A percentile compares a stretch with the other conserved stretches of the same genome.
Evolutionary conservation across 2,113 vertebrate species (phyloP).

Genomic region (Lampris incognitus): DNA sequence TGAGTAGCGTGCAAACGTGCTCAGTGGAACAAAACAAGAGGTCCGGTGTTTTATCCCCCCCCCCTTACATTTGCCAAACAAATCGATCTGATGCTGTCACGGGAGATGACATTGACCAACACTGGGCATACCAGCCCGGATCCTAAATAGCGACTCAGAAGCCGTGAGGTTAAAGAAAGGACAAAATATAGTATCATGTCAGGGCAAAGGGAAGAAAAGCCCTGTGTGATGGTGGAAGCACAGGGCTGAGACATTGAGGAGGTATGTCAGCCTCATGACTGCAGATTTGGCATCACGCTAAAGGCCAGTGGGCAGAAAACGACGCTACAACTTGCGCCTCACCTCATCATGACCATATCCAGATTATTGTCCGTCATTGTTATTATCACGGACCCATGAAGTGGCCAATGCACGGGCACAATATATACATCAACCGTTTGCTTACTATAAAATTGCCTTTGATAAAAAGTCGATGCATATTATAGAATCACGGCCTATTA

Average conservation of each 20-base stretch:
- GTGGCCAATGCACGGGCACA: neutral
- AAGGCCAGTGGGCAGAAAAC: conserved; percentile 28
- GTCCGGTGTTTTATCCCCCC: conserved; percentile 21
- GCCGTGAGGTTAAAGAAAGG: too few relatives aligned
- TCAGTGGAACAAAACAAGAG: conserved; percentile 34
- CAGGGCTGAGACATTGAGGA: neutral
- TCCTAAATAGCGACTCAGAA: too few relatives aligned
- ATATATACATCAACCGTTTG: too few relatives aligned
- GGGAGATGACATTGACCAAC: neutral
- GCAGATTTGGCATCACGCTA: conserved; percentile 5
- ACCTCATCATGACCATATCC: conserved; percentile 8
- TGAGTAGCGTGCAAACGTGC: conserved; percentile 7
- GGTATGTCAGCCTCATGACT: neutral
- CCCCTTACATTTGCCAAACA: neutral
- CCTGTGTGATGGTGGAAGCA: neutral
- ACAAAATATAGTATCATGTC: too few relatives aligned
- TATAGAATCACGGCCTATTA: conserved; percentile 15
- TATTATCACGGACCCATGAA: too few relatives aligned
- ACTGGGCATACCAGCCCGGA: too few relatives aligned
- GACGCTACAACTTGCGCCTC: conserved; percentile 45
- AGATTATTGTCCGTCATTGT: neutral
- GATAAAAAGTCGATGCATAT: conserved; percentile 42
- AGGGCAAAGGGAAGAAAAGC: neutral
- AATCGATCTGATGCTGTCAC: neutral
- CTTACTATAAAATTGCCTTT: too few relatives aligned